Evolutionary conservation across 2,888 invertebrate species (phyloP).

Genomic region (Synanthedon vespiformis): DNA sequence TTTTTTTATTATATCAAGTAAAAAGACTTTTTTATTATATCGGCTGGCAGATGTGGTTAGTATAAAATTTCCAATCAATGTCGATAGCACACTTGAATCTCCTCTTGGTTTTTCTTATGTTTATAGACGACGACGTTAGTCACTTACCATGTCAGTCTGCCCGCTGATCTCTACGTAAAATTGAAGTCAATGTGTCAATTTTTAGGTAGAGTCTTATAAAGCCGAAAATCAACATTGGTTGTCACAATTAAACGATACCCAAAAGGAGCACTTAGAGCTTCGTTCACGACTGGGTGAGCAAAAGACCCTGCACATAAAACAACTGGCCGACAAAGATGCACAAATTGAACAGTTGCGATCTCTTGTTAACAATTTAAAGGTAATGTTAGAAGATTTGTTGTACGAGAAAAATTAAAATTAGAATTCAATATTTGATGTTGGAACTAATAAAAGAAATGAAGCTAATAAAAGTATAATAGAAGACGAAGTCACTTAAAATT

Average conservation of each 20-base stretch:
- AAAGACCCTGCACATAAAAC: constrained; percentile 43
- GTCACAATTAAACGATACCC: constrained; percentile 63
- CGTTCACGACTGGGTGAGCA: constrained; percentile 60
- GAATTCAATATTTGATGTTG: too few relatives aligned
- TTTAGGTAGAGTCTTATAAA: constrained; percentile 71
- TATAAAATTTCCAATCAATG: too few relatives aligned
- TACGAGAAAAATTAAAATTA: background rate
- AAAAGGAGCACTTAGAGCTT: constrained; percentile 63
- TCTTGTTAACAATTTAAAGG: constrained; percentile 47
- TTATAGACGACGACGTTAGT: too few relatives aligned
- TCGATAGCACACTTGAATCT: too few relatives aligned
- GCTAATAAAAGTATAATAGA: too few relatives aligned
- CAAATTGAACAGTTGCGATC: constrained; percentile 59
- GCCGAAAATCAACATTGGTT: constrained; percentile 75
- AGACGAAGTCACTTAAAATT: background rate
- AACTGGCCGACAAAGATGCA: constrained; percentile 50
- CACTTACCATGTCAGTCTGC: background rate
- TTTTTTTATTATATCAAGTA: too few relatives aligned
- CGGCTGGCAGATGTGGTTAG: too few relatives aligned
- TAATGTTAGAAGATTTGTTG: constrained; percentile 9
- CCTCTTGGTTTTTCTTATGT: too few relatives aligned
- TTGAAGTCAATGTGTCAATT: background rate
- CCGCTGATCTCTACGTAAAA: background rate
- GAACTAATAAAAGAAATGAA: too few relatives aligned
- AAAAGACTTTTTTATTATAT: too few relatives aligned